Base-by-base conservation (phyloP, 2,888 invertebrate genomes). In the Anthrax anthrax region DNA sequence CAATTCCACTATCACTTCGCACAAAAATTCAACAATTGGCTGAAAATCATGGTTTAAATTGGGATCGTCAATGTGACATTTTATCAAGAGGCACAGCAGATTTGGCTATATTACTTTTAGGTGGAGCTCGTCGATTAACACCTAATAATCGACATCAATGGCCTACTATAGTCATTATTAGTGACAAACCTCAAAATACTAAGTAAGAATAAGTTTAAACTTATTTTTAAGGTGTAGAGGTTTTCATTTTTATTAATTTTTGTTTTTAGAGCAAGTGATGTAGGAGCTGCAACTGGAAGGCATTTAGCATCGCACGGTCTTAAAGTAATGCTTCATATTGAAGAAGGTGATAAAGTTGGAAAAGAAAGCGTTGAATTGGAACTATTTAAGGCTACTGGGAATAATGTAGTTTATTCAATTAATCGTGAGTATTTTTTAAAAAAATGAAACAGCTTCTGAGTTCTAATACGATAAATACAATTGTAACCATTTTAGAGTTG, bases 81-180 rank as follows among this genome's bases (percentile, higher is more conserved):
- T 73, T 89, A 61, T 90, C 89, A 39, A 76, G 91, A 52, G 88
- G 87, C 39, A 81, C 84, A 27, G 78, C 83, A 47, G 92, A 92
- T 70, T 81, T 91, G 70, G 82, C 84, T 50, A 74, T 88, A 13
- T 81, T 84, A 55, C 71, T 92, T 44, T 70, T 87, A 48, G 92
- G 92, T 37, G 91, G 92, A 44, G 83, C 81, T 36, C 81, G 88
- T 57, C 73, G 90, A 45, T 72, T 91, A 47, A 87, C 84, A 61
- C 83, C 89, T 40, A 79, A 83, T 58, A 92, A 92, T 68, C 80
- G 81, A 51, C 92, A 92, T 70, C 92, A 92, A 70, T 77, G 80
- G 74, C 91, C 91, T 46, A 77, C 77, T 41, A 85, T 87, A 42
- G 83, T 82, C 46, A 78, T 84, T 50, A 72, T 90, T 49, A 79